Evolutionary conservation across 2,113 vertebrate genomes (phyloP).

Genomic region (Zosterops borbonicus): DNA sequence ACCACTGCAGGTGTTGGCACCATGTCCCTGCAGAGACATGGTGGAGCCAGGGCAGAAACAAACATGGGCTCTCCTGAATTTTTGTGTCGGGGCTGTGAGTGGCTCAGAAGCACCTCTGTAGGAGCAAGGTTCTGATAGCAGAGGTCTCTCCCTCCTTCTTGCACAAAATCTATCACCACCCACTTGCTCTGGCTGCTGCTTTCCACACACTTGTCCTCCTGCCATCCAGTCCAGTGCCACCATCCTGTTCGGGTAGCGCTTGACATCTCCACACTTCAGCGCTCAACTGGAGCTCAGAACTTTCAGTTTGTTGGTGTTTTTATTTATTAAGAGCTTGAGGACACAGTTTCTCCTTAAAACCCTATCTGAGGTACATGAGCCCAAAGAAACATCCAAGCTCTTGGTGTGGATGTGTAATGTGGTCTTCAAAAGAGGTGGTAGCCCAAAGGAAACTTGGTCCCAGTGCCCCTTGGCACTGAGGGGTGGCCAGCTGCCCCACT

Average conservation of each 20-base stretch:
- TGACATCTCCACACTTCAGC: rapidly evolving
- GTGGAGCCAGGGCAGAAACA: neutral
- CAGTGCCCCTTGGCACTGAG: rapidly evolving
- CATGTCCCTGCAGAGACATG: rapidly evolving
- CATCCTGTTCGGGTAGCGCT: neutral
- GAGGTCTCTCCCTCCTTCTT: neutral
- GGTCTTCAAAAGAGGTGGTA: neutral
- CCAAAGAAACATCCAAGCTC: neutral
- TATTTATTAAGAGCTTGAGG: neutral
- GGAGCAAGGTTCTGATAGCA: neutral
- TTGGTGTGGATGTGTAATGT: rapidly evolving
- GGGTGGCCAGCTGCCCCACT: neutral
- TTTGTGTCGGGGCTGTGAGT: neutral
- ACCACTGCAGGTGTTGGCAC: rapidly evolving
- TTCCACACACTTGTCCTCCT: rapidly evolving
- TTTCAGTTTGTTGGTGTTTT: neutral
- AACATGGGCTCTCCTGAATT: neutral
- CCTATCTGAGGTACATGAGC: rapidly evolving
- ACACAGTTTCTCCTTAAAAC: neutral
- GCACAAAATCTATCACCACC: neutral
- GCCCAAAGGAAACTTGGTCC: neutral
- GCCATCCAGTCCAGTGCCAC: neutral
- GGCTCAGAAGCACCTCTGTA: neutral
- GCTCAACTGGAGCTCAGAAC: neutral
- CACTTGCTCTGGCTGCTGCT: neutral